Conservation (phyloP, 2,888 invertebrate species). For the Andricus curvator region DNA sequence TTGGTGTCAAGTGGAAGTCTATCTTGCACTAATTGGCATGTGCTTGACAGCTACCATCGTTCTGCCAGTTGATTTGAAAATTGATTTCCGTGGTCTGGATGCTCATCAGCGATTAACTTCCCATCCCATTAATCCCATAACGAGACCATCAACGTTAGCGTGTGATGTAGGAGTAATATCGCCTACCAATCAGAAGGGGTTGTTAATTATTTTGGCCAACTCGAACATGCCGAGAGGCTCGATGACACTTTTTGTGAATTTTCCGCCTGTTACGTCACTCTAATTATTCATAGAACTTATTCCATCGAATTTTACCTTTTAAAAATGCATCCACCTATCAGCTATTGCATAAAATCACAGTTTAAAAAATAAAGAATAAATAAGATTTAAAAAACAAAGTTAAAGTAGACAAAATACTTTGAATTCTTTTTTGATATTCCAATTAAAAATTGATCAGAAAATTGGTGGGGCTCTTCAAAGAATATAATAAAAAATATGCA, state of each 20-base stretch:
- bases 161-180: constrained; percentile 26
- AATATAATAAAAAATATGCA: too few species aligned
- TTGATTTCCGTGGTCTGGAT: constrained; percentile 26
- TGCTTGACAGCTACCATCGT: not conserved
- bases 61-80: constrained; percentile 20
- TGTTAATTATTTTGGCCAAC: constrained; percentile 18
- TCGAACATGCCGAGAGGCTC: not conserved
- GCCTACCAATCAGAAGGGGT: constrained; percentile 28
- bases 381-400: not conserved
- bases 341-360: not conserved
- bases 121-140: constrained; percentile 15
- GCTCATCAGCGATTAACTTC: constrained; percentile 33
- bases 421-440: too few species aligned
- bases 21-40: constrained; percentile 1
- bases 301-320: not conserved
- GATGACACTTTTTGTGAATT: not conserved
- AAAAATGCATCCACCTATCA: not conserved
- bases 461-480: too few species aligned
- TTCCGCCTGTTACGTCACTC: not conserved
- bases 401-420: not conserved
- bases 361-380: not conserved
- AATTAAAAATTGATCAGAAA: too few species aligned
- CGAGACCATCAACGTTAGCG: constrained; percentile 33
- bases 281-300: not conserved
- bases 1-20: not conserved